Evolutionary conservation across 2,797 vertebrate genomes (phyloP), one percentile per base, ranked within the genome.

Genomic region (Synaphobranchus kaupii): DNA sequence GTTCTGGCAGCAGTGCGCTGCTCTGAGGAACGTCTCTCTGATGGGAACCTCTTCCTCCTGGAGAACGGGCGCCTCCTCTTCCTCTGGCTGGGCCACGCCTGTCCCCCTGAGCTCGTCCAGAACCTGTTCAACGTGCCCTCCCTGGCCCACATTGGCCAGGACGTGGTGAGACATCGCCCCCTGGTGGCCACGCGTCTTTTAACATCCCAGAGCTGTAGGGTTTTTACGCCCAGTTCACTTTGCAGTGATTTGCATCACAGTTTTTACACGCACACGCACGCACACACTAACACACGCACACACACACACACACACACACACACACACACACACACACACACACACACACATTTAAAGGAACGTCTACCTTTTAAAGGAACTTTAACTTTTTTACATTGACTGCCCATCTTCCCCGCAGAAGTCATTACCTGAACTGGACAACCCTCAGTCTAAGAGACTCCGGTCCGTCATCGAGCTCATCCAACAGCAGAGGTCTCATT

Each of bases 121-220:
- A 96, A 92, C 58, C 90, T 99, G 48, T 99, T 99, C 92, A 98
- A 98, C 0, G 93, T 97, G 87, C 98, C 98, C 0, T 99, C 98
- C 4, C 94, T 98, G 0, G 95, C 97, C 4, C 98, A 99, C 89
- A 91, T 99, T 94, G 96, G 93, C 92, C 85, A 94, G 0, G 95
- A 97, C 80, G 93, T 93, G 89, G 99, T 99, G 89, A 96, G 97
- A 94, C 25, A 34, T 48, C 31, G 50, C 86, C 82, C 83, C 68
- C 86, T 84, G 4, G 82, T 28, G 82, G 82, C n/a, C 3, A 7
- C 5, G 28, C 13, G 48, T 12, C 10, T 15, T 54, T 44, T 1
- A 20, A 1, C 12, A 39, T 78, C 34, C 39, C 76, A 47, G 47
- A 50, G 44, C 5, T 50, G 48, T 80, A 10, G 20, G 5, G 47